A percentile compares a stretch with the other conserved stretches of the same genome.
phyloP scores from a whole-genome alignment of 1,140 invertebrate genomes.

The Tyrophagus putrescentiae region DNA sequence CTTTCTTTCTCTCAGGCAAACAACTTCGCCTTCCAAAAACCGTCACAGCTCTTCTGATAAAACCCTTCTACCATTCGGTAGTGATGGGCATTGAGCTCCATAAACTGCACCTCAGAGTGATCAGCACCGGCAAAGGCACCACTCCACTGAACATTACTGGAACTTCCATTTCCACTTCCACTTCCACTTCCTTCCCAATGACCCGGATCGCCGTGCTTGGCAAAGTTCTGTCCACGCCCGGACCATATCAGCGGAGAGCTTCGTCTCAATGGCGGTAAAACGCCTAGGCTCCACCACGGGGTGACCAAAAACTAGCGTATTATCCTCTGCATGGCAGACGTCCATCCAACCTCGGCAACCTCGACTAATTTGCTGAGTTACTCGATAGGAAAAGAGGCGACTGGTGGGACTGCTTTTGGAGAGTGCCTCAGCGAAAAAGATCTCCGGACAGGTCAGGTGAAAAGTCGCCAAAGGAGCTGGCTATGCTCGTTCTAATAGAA shows the following conservation, averaged over 20 bases:
- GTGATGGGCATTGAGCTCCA: constrained; percentile 1
- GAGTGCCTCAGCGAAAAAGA: background rate
- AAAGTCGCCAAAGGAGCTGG: background rate
- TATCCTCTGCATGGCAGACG: constrained; percentile 87
- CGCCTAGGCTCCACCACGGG: constrained; percentile 35
- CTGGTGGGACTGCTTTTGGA: background rate
- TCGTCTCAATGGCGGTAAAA: constrained; percentile 55
- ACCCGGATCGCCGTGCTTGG: constrained; percentile 23
- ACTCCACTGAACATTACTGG: no score
- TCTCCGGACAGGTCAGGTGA: background rate
- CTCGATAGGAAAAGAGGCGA: background rate
- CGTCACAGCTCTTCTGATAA: background rate
- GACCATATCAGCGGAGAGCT: constrained; percentile 57
- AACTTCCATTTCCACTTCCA: no score
- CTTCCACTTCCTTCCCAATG: no score
- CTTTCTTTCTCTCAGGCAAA: no score
- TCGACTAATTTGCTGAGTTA: background rate
- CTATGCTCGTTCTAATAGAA: no score
- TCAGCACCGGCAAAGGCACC: no score
- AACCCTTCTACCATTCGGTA: background rate
- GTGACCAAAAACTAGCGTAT: constrained; percentile 83
- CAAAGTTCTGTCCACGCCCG: constrained; percentile 25
- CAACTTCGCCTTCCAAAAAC: background rate
- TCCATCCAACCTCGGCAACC: constrained; percentile 64
- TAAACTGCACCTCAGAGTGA: background rate